Conservation (phyloP, 2,797 vertebrate species). For the Lycodopsis pacificus region DNA sequence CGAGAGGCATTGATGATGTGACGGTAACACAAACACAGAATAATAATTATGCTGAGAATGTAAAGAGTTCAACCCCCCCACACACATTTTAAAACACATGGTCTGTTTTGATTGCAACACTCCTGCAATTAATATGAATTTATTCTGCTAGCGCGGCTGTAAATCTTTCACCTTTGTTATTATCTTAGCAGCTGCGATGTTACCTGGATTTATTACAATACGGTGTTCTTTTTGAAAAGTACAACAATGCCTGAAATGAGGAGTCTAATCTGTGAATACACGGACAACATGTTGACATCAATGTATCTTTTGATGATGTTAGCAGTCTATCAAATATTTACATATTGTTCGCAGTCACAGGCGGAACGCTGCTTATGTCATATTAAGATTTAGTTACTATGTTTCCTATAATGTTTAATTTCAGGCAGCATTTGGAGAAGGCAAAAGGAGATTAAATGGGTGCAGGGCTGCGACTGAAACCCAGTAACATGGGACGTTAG, state of each 20-base stretch:
- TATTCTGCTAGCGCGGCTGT: background rate
- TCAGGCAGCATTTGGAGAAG: slow-evolving; percentile 15
- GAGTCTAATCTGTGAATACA: background rate
- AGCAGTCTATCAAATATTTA: background rate
- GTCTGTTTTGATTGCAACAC: background rate
- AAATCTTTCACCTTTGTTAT: too few relatives aligned
- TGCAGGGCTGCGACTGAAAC: slow-evolving; percentile 20
- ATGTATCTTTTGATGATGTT: background rate
- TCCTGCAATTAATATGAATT: background rate
- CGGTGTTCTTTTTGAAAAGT: too few relatives aligned
- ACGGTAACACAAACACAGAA: background rate
- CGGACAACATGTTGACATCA: background rate
- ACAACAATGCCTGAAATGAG: background rate
- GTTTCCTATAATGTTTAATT: slow-evolving; percentile 9
- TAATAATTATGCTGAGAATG: background rate
- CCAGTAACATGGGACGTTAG: slow-evolving; percentile 49
- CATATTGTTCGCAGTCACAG: background rate
- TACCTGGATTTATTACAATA: too few relatives aligned
- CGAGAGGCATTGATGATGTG: background rate
- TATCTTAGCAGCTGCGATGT: too few relatives aligned
- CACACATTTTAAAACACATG: slow-evolving; percentile 1
- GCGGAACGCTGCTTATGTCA: background rate
- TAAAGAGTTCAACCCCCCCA: background rate
- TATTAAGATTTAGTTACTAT: slow-evolving; percentile 27
- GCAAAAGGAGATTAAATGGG: slow-evolving; percentile 20